Conservation (phyloP, 2,888 invertebrate species). For the Cheilosia vulpina region DNA sequence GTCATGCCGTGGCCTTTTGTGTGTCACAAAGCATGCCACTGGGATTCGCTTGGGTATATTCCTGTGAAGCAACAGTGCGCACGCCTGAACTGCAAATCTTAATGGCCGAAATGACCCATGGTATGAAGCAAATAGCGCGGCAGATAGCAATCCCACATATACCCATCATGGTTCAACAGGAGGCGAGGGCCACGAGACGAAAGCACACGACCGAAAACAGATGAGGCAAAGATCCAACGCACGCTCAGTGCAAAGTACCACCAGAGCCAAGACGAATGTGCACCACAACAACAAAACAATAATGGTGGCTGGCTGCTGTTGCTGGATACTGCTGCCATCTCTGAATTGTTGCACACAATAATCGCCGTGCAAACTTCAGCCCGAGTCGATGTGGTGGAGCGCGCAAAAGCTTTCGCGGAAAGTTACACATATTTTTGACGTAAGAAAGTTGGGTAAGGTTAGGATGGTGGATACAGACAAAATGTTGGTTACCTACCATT, state of each 20-base stretch:
- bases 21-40: slow-evolving; percentile 61
- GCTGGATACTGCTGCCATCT: slow-evolving; percentile 72
- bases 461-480: slow-evolving; percentile 33
- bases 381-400: slow-evolving; percentile 18
- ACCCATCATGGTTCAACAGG: slow-evolving; percentile 24
- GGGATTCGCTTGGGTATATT: slow-evolving; percentile 50
- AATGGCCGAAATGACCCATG: slow-evolving; percentile 74
- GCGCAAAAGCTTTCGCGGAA: slow-evolving; percentile 59
- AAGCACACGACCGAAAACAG: slow-evolving; percentile 26
- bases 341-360: slow-evolving; percentile 72
- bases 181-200: slow-evolving; percentile 24
- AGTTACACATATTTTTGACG: slow-evolving; percentile 29
- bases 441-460: slow-evolving; percentile 66
- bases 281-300: slow-evolving; percentile 33
- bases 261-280: background rate
- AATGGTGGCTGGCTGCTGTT: slow-evolving; percentile 35
- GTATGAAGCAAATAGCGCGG: background rate
- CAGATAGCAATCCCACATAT: slow-evolving; percentile 1
- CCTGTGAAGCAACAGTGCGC: slow-evolving; percentile 62
- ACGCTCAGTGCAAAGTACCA: slow-evolving; percentile 47
- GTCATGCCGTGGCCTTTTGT: slow-evolving; percentile 50
- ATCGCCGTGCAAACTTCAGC: slow-evolving; percentile 62
- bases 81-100: slow-evolving; percentile 74
- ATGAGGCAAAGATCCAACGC: slow-evolving; percentile 51
- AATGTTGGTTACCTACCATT: background rate